A percentile compares a stretch with the other conserved stretches of the same genome.
phyloP scores from a whole-genome alignment of 2,113 vertebrate species.

The Hemicordylus capensis region DNA sequence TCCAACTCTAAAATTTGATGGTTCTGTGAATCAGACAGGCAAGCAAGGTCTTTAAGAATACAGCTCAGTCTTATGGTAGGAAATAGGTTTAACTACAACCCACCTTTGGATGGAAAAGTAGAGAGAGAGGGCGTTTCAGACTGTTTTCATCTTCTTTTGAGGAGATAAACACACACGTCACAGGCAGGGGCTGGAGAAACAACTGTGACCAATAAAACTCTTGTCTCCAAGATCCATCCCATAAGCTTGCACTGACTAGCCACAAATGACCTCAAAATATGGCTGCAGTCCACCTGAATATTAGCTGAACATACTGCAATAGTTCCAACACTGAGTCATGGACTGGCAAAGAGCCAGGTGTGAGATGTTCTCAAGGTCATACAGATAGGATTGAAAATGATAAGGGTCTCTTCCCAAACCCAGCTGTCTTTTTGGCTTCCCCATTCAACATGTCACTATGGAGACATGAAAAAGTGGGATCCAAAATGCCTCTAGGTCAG shows the following conservation, averaged over 20 bases:
- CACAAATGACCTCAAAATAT: not conserved
- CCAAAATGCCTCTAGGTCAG: not conserved
- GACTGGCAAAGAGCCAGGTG: not conserved
- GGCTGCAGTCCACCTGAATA: not conserved
- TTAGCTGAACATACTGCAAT: not conserved
- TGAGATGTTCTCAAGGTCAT: not conserved
- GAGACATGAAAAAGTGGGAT: not conserved
- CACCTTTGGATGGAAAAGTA: not conserved
- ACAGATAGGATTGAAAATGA: not conserved
- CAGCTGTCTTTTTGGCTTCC: not conserved
- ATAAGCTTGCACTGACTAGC: not conserved
- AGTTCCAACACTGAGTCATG: not conserved
- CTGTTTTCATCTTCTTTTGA: not conserved
- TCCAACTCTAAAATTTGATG: too few relatives aligned
- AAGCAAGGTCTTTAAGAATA: too few relatives aligned
- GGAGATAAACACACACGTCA: too few relatives aligned
- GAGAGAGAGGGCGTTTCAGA: too few relatives aligned
- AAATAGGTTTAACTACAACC: too few relatives aligned
- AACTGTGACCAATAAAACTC: not conserved
- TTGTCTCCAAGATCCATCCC: not conserved
- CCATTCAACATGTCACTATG: not conserved
- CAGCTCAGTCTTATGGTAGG: too few relatives aligned
- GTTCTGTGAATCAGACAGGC: too few relatives aligned
- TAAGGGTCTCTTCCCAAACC: not conserved
- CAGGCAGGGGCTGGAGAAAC: too few relatives aligned